A percentile compares a stretch with the other conserved stretches of the same genome.
Evolutionary conservation across 1,140 invertebrate species (phyloP).

Genomic region (Leptinotarsa lineolata): DNA sequence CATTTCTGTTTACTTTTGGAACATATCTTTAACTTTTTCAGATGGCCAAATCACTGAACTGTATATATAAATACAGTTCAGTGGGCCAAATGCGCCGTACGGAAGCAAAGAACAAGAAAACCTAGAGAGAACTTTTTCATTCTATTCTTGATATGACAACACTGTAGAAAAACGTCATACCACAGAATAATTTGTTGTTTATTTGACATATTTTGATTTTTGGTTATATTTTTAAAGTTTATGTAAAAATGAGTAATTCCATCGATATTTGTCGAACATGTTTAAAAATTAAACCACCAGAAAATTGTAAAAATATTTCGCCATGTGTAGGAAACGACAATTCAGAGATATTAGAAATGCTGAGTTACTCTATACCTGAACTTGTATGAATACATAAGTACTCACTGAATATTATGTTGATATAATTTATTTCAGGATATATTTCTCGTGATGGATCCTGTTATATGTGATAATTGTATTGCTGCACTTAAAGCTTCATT

Average conservation of each 20-base stretch:
- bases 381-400: constrained; percentile 1
- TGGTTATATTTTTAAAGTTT: not conserved
- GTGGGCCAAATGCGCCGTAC: no score
- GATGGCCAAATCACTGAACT: no score
- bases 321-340: constrained; percentile 12
- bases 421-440: constrained; percentile 9
- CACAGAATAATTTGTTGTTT: not conserved
- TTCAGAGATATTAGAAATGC: constrained; percentile 13
- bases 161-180: not conserved
- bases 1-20: no score
- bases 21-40: no score
- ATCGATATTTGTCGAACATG: constrained; percentile 10
- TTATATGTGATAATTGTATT: constrained; percentile 16
- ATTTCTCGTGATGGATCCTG: constrained; percentile 17
- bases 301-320: constrained; percentile 9
- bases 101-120: not conserved
- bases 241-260: not conserved
- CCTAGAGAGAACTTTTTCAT: no score
- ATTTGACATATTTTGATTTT: not conserved
- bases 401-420: not conserved
- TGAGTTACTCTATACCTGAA: constrained; percentile 19
- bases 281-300: not conserved
- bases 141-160: not conserved
- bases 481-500: not conserved
- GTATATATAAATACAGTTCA: no score